phyloP scores from a whole-genome alignment of 1,140 invertebrate species.

The Coelopa frigida region DNA sequence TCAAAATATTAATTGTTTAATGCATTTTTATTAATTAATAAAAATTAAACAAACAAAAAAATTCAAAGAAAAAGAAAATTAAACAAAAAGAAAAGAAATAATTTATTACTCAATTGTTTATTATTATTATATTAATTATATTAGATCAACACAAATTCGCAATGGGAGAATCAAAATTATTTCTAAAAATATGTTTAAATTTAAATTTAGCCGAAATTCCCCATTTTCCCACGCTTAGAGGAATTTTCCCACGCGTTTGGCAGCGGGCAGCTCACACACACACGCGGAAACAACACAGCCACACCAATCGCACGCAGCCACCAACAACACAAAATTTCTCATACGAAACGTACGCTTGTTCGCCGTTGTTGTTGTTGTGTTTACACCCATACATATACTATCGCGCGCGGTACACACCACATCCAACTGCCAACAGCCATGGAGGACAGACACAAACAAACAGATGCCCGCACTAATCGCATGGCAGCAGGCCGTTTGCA shows the following conservation, averaged over 20 bases:
- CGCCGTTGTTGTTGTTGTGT: too few relatives aligned
- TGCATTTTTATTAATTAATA: constrained; percentile 3
- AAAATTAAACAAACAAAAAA: constrained; percentile 2
- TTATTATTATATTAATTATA: too few relatives aligned
- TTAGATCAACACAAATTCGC: not conserved
- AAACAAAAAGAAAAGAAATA: not conserved
- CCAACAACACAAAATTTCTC: too few relatives aligned
- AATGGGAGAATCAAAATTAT: not conserved
- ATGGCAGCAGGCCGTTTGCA: constrained; percentile 11
- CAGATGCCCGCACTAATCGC: too few relatives aligned
- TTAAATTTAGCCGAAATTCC: constrained; percentile 9
- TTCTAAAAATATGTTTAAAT: not conserved
- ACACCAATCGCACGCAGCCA: too few relatives aligned
- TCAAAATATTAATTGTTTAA: constrained; percentile 4
- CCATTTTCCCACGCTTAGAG: constrained; percentile 21
- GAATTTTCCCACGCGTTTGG: constrained; percentile 20
- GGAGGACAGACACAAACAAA: too few relatives aligned
- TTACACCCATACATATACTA: too few relatives aligned
- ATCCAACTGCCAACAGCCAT: too few relatives aligned
- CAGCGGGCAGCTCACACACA: constrained; percentile 3
- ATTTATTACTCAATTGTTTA: constrained; percentile 6
- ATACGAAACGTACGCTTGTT: too few relatives aligned
- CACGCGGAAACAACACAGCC: constrained; percentile 8
- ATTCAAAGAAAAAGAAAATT: not conserved
- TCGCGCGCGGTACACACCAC: too few relatives aligned